Evolutionary conservation across 1,140 invertebrate species (phyloP).

Genomic region (Portunus trituberculatus): DNA sequence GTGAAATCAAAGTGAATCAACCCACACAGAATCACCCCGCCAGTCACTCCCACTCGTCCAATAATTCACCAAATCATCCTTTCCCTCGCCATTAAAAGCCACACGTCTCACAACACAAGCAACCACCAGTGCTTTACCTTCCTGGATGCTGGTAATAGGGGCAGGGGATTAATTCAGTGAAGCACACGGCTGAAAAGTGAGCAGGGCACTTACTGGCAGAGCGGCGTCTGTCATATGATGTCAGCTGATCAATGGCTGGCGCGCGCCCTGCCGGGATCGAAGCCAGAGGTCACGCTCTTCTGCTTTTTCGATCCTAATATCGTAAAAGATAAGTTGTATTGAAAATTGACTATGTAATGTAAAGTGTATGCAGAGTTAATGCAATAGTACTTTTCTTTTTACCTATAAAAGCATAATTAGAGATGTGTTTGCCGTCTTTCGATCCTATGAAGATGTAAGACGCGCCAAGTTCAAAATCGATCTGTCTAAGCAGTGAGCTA

Average conservation of each 20-base stretch:
- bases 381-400: background rate
- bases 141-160: background rate
- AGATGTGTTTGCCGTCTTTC: background rate
- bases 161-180: background rate
- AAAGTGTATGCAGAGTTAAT: conserved; percentile 20
- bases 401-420: background rate
- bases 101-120: background rate
- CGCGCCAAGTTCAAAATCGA: no score
- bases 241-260: conserved; percentile 71
- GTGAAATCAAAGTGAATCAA: no score
- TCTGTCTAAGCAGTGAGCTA: no score
- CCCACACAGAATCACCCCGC: no score
- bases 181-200: background rate
- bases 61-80: background rate
- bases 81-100: background rate
- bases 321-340: background rate
- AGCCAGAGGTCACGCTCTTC: background rate
- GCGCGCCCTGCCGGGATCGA: conserved; percentile 56
- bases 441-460: no score
- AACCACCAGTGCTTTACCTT: background rate
- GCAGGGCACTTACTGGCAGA: background rate
- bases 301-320: conserved; percentile 50
- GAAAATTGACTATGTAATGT: background rate
- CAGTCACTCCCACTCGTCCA: no score
- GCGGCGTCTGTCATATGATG: conserved; percentile 71